Evolutionary conservation across 2,797 vertebrate genomes (phyloP), one percentile per base, ranked within the genome.

Genomic region (Harpagifer antarcticus): DNA sequence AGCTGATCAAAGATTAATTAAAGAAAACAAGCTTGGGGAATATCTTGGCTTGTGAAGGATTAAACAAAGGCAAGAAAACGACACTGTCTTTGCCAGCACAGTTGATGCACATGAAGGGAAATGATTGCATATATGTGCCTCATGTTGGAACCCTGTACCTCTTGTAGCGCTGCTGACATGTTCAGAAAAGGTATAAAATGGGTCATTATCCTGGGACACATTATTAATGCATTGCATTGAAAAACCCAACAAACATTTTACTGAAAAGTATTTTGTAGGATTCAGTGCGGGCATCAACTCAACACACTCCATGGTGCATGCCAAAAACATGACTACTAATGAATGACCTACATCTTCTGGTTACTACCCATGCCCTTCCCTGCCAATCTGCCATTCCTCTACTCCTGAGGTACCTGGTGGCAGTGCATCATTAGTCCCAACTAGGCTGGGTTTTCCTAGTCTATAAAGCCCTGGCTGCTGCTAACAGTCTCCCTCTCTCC

Each of bases 171-270:
- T 33, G 14, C 10, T 78, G 43, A 63, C 42, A 65, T 66, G 74
- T 72, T 52, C 2, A 0, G 1, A 49, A 71, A 65, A 82, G 64
- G 20, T 12, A 47, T 7, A 50, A 72, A 61, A 73, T 62, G 7
- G 45, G 70, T 53, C 45, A 47, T 27, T 40, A 72, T 12, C 37
- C 48, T 19, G 20, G 17, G 16, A 61, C 31, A 64, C 31, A 66
- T 74, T 72, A 40, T 66, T 60, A 72, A 63, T 64, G 63, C 31
- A 75, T 3, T 37, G 33, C 33, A 37, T 37, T 37, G 50, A 10
- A 19, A 50, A 63, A 75, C 31, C 48, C 44, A 60, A 23, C 20
- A 63, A 27, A 48, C 66, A 55, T 74, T 79, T 78, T 31, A n/a
- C 9, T 27, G n/a, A 56, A 67, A 64, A 50, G 33, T 55, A 0